Percentiles rank a stretch among this genome's conserved stretches.
Conservation (phyloP, 2,113 vertebrate genomes). For the Heterocephalus glaber region DNA sequence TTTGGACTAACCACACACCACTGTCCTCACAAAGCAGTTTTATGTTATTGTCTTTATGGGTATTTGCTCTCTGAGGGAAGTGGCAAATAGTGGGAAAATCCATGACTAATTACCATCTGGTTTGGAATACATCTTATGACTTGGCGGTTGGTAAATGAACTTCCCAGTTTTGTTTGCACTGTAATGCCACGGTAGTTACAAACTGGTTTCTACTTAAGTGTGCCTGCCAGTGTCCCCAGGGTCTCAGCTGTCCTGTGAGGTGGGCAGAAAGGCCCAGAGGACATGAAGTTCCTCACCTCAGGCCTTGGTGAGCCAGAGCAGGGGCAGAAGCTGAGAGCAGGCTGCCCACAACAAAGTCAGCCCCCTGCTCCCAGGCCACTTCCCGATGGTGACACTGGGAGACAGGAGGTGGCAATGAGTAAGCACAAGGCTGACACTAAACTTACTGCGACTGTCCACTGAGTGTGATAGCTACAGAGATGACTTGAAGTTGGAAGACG, state of each 20-base stretch:
- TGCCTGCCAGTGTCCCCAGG: not conserved
- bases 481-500: not conserved
- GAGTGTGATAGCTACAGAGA: accelerated
- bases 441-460: not conserved
- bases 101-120: not conserved
- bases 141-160: accelerated
- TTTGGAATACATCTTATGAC: not conserved
- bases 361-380: not conserved
- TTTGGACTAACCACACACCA: not conserved
- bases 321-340: too few relatives aligned
- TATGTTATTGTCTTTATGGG: not conserved
- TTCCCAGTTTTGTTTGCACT: not conserved
- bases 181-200: not conserved
- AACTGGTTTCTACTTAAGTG: too few relatives aligned
- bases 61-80: not conserved
- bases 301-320: not conserved
- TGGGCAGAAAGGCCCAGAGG: not conserved
- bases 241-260: not conserved
- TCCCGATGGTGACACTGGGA: too few relatives aligned
- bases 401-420: not conserved
- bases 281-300: not conserved
- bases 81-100: not conserved
- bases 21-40: not conserved
- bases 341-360: accelerated
- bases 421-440: not conserved